phyloP scores from a whole-genome alignment of 2,113 vertebrate genomes.

The Pelusios castaneus region DNA sequence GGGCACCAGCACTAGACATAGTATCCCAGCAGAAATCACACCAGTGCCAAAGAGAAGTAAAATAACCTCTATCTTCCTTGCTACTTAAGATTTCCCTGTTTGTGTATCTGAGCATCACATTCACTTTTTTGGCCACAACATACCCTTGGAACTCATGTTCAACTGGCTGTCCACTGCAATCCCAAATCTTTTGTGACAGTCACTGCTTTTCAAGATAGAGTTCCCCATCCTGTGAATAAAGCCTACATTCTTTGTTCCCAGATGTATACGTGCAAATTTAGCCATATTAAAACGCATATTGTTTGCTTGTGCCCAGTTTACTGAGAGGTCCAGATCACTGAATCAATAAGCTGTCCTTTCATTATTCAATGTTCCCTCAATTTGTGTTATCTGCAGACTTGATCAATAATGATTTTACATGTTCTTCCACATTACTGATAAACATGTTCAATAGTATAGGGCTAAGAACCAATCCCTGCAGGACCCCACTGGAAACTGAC shows the following conservation, averaged over 20 bases:
- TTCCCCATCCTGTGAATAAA: neutral
- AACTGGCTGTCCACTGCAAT: neutral
- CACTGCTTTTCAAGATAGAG: neutral
- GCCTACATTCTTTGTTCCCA: neutral
- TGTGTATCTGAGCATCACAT: neutral
- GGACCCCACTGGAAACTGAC: neutral
- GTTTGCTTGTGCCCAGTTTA: neutral
- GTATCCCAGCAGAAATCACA: neutral
- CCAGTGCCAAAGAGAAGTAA: neutral
- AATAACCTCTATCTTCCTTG: no score
- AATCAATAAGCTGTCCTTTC: neutral
- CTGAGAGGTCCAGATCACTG: neutral
- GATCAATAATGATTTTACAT: neutral
- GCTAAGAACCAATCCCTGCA: neutral
- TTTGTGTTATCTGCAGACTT: neutral
- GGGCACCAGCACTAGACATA: neutral
- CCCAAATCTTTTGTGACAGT: neutral
- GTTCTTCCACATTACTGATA: neutral
- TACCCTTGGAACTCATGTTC: neutral
- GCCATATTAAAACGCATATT: neutral
- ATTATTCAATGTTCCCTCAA: neutral
- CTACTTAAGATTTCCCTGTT: neutral
- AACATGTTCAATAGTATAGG: neutral
- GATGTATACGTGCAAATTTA: no score
- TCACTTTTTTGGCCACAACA: neutral